These are phyloP conservation scores for Gymnothorax reevesii DNA, from an alignment of 2,797 vertebrate genomes.

Conservation along the genomic window DNA sequence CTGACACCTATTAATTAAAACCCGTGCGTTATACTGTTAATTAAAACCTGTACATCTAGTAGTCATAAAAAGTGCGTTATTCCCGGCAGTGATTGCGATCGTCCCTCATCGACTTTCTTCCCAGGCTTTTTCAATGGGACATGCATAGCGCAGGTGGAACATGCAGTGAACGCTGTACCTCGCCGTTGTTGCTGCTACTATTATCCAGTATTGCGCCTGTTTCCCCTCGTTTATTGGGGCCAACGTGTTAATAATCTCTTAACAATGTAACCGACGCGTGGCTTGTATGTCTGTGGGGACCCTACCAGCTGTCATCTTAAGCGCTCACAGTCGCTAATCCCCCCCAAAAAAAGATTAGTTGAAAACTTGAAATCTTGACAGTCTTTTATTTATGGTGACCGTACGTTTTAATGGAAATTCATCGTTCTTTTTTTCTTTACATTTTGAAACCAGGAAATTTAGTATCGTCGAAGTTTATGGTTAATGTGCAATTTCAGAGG, in stretches of 20 bases:
- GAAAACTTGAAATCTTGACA: neutral
- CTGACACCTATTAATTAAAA: neutral
- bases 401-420: neutral
- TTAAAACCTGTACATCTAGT: neutral
- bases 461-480: too few species aligned
- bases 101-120: neutral
- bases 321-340: neutral
- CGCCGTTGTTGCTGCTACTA: too few species aligned
- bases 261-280: conserved; percentile 9
- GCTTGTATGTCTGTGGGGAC: conserved; percentile 6
- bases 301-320: conserved; percentile 15
- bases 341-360: neutral
- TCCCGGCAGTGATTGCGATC: neutral
- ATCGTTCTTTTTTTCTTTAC: neutral
- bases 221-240: neutral
- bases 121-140: neutral
- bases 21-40: neutral
- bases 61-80: neutral
- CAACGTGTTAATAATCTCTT: neutral
- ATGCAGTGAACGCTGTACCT: neutral
- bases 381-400: neutral
- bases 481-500: too few species aligned
- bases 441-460: too few species aligned
- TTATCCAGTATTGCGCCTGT: neutral
- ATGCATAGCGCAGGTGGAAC: neutral